A percentile compares a stretch with the other conserved stretches of the same genome.
phyloP scores from a whole-genome alignment of 2,113 vertebrate species.

The Hippocampus comes region DNA sequence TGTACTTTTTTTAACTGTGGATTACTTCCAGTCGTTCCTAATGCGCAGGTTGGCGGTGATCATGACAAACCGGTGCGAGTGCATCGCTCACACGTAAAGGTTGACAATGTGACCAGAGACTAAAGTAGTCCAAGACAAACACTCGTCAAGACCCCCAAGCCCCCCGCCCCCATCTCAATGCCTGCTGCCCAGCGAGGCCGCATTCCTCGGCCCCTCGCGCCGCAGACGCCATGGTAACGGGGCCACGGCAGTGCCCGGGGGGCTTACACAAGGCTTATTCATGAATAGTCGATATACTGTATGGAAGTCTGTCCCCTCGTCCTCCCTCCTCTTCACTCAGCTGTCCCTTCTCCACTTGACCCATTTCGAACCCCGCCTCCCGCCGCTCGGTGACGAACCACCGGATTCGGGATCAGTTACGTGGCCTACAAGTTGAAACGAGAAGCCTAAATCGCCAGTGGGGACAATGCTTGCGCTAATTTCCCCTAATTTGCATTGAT shows the following conservation, averaged over 20 bases:
- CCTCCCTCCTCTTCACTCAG: constrained; percentile 34
- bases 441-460: background rate
- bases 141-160: constrained; percentile 24
- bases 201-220: constrained; percentile 63
- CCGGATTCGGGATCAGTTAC: background rate
- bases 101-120: constrained; percentile 13
- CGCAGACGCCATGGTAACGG: constrained; percentile 64
- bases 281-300: constrained; percentile 72
- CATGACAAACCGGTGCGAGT: no score
- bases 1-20: no score
- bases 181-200: constrained; percentile 55
- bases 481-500: background rate
- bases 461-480: background rate
- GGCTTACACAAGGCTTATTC: constrained; percentile 73
- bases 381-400: constrained; percentile 40
- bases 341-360: constrained; percentile 60
- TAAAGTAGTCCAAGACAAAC: constrained; percentile 57
- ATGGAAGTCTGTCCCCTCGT: constrained; percentile 64
- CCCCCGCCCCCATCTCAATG: constrained; percentile 14
- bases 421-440: background rate
- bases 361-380: constrained; percentile 45
- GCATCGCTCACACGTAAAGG: no score
- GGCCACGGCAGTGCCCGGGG: constrained; percentile 60
- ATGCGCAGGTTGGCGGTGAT: no score
- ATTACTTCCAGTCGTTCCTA: no score